These are phyloP conservation scores for Spheniscus mendiculus DNA, from an alignment of 2,113 vertebrate genomes.

Conservation along the genomic window DNA sequence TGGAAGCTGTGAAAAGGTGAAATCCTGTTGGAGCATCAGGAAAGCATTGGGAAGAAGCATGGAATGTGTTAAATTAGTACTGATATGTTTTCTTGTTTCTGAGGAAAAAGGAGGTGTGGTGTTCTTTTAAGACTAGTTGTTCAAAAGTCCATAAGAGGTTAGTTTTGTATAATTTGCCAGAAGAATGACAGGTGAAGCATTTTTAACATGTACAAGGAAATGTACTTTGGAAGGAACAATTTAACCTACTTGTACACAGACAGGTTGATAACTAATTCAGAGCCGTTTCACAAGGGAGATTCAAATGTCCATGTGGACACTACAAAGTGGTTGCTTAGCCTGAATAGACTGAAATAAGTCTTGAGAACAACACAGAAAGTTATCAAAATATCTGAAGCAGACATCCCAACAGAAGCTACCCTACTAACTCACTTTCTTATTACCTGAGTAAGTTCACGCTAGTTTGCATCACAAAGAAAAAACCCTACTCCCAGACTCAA, in stretches of 20 bases:
- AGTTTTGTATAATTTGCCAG: neutral
- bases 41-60: neutral
- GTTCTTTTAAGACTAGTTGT: neutral
- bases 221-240: neutral
- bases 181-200: neutral
- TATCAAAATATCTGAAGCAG: neutral
- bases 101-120: neutral
- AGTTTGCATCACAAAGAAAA: neutral
- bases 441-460: neutral
- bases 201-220: neutral
- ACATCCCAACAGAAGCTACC: neutral
- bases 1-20: neutral
- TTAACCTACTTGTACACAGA: neutral
- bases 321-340: neutral
- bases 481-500: accelerated
- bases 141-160: neutral
- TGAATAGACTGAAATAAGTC: neutral
- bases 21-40: neutral
- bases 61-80: neutral
- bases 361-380: neutral
- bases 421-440: neutral
- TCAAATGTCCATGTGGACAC: neutral
- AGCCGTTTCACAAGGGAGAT: neutral
- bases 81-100: neutral
- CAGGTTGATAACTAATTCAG: neutral